A percentile compares a stretch with the other conserved stretches of the same genome.
phyloP scores from a whole-genome alignment of 1,140 invertebrate genomes.

The Zophobas morio region DNA sequence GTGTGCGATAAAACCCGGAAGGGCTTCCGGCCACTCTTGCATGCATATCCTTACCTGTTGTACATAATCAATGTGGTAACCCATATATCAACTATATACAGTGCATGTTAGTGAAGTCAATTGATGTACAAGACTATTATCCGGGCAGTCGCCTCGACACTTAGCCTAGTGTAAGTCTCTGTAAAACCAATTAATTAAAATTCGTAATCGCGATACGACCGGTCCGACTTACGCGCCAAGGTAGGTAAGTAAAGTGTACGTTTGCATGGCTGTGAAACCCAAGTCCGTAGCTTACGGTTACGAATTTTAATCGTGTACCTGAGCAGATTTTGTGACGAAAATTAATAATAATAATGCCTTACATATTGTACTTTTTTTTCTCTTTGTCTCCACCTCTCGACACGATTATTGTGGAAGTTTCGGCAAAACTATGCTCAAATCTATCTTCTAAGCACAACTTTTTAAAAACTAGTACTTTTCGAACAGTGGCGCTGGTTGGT shows the following conservation, averaged over 20 bases:
- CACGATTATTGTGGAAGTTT: conserved; percentile 18
- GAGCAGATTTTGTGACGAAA: conserved; percentile 41
- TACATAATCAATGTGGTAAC: too few species aligned
- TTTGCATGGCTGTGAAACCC: conserved; percentile 25
- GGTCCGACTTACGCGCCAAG: neutral
- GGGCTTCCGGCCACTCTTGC: too few species aligned
- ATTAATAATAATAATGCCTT: conserved; percentile 27
- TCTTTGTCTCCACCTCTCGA: conserved; percentile 1
- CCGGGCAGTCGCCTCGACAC: neutral
- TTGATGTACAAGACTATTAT: neutral
- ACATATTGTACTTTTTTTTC: conserved; percentile 26
- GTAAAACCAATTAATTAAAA: conserved; percentile 25
- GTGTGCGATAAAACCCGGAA: too few species aligned
- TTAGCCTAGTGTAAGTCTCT: neutral
- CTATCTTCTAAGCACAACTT: conserved; percentile 35
- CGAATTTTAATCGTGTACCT: conserved; percentile 42
- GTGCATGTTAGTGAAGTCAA: too few species aligned
- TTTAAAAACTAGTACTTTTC: neutral
- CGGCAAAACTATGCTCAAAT: conserved; percentile 39
- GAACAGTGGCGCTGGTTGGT: too few species aligned
- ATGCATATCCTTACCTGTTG: too few species aligned
- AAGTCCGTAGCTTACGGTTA: conserved; percentile 20
- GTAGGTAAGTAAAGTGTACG: neutral
- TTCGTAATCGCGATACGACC: conserved; percentile 40
- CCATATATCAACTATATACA: too few species aligned